Conservation (phyloP, 2,888 invertebrate species). For the Scelioninae gen. 2 region DNA sequence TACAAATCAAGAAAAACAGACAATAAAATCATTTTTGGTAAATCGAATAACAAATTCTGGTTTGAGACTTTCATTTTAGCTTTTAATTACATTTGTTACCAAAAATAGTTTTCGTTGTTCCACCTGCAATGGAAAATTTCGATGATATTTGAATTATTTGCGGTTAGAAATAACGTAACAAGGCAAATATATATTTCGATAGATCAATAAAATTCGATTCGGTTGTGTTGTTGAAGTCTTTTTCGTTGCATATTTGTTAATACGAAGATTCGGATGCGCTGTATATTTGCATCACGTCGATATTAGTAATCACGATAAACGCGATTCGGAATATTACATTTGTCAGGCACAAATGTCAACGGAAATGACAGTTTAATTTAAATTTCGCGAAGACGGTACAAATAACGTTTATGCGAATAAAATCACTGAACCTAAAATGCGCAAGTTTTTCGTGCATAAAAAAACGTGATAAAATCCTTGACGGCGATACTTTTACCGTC, state of each 20-base stretch:
- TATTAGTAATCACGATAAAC: conserved; percentile 20
- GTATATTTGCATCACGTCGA: conserved; percentile 15
- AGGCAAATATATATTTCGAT: no score
- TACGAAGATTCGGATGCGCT: not conserved
- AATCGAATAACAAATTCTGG: no score
- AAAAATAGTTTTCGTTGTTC: no score
- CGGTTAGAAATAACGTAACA: no score
- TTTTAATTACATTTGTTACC: no score
- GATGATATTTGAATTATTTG: no score
- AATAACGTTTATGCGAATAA: conserved; percentile 5
- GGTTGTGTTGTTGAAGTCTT: no score
- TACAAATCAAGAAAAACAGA: no score
- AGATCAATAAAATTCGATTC: no score
- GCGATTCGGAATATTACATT: conserved; percentile 16
- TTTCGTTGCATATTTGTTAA: not conserved
- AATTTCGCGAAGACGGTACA: conserved; percentile 11
- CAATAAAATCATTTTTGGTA: no score
- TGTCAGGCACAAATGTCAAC: conserved; percentile 6
- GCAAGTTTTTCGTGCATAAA: conserved; percentile 8
- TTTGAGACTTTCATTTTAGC: no score
- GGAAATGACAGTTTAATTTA: conserved; percentile 29
- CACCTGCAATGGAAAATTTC: no score
- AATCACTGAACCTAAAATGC: conserved; percentile 3
- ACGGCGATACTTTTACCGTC: not conserved
- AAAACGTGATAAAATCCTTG: not conserved